Conservation (phyloP, 2,113 vertebrate genomes). For the Hemiprocne comata region DNA sequence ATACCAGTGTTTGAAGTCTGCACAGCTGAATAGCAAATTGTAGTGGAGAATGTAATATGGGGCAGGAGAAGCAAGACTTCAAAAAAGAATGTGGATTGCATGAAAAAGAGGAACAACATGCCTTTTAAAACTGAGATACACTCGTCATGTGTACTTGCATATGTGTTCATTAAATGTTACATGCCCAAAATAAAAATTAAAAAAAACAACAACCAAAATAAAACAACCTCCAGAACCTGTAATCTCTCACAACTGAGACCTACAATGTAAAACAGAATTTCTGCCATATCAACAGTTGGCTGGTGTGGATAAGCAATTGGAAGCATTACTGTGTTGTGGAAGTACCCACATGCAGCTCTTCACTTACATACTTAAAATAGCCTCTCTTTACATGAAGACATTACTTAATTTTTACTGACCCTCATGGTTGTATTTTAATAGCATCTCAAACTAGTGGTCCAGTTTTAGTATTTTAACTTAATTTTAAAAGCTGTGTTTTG, state of each 20-base stretch:
- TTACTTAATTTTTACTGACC: not conserved
- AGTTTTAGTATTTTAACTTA: conserved; percentile 22
- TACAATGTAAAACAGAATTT: not conserved
- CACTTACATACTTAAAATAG: not conserved
- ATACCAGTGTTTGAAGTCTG: conserved; percentile 5
- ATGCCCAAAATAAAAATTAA: not conserved
- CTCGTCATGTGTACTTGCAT: conserved; percentile 27
- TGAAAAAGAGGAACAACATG: conserved; percentile 21
- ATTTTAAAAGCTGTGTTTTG: not conserved
- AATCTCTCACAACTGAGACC: not conserved
- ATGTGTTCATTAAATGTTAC: not conserved
- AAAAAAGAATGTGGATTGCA: conserved; percentile 8
- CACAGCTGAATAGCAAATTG: conserved; percentile 10
- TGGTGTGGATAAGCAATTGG: not conserved
- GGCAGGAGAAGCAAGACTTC: conserved; percentile 13
- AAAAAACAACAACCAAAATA: not conserved
- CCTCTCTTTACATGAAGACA: not conserved
- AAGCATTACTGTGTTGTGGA: not conserved
- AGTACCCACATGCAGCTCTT: not conserved
- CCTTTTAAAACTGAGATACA: conserved; percentile 32
- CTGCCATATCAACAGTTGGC: not conserved
- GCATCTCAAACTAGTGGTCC: conserved; percentile 19
- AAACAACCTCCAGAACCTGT: not conserved
- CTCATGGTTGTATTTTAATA: conserved; percentile 13
- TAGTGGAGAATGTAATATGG: conserved; percentile 9